Conservation (phyloP, 2,113 vertebrate genomes). For the Pseudopodoces humilis region DNA sequence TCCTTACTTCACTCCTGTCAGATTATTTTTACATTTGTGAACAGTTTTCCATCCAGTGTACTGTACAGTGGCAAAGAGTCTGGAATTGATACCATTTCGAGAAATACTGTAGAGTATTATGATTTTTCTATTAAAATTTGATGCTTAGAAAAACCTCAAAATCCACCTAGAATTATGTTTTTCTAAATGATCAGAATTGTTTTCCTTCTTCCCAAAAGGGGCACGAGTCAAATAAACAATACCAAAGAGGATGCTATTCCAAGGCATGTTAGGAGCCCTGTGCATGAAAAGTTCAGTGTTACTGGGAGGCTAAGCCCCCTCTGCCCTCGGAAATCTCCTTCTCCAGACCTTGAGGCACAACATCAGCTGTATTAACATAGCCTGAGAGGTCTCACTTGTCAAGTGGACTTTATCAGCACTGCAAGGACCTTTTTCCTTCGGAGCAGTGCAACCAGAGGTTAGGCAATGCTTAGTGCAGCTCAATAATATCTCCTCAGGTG, state of each 20-base stretch:
- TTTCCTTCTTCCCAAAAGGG: background rate
- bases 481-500: background rate
- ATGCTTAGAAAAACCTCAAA: background rate
- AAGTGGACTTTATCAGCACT: background rate
- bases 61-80: background rate
- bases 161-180: background rate
- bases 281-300: background rate
- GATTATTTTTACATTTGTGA: background rate
- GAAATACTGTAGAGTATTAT: background rate
- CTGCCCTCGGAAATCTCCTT: background rate
- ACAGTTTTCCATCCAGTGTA: background rate
- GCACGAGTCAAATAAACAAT: background rate
- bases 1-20: background rate
- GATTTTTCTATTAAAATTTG: background rate
- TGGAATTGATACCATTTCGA: background rate
- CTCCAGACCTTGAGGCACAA: background rate
- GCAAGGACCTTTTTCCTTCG: background rate
- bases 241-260: background rate
- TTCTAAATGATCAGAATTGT: conserved; percentile 2
- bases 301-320: background rate
- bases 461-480: background rate
- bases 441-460: background rate
- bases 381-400: background rate
- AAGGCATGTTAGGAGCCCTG: background rate
- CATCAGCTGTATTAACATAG: background rate